These are phyloP conservation scores for Tribolium freemani DNA, from an alignment of 2,888 invertebrate genomes.

Conservation along the genomic window DNA sequence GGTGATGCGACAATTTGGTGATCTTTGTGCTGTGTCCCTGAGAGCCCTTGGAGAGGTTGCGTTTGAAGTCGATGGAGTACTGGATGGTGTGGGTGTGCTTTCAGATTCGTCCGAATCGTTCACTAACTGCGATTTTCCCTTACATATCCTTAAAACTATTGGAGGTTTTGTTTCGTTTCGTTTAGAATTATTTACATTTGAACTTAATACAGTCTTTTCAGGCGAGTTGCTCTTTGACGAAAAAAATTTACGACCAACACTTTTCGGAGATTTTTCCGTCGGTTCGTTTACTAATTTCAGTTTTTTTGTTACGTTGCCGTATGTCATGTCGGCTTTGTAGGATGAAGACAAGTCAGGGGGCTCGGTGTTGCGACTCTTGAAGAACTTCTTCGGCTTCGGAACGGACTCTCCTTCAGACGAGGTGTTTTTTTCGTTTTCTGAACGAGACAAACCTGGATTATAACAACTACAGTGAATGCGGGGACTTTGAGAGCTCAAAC, in stretches of 20 bases:
- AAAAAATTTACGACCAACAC: conserved; percentile 62
- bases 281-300: conserved; percentile 39
- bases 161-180: conserved; percentile 73
- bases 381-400: conserved; percentile 88
- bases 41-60: conserved; percentile 67
- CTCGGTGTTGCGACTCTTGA: conserved; percentile 86
- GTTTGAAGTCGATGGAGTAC: conserved; percentile 71
- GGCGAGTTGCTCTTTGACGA: conserved; percentile 60
- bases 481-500: not conserved
- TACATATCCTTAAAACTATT: conserved; percentile 89
- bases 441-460: conserved; percentile 46
- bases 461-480: not conserved
- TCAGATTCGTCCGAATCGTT: conserved; percentile 68
- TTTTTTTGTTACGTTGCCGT: conserved; percentile 55
- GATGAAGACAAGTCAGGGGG: conserved; percentile 67
- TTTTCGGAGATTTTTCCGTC: conserved; percentile 40
- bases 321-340: conserved; percentile 49
- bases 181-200: conserved; percentile 61
- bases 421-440: conserved; percentile 49
- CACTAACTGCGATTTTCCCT: conserved; percentile 75
- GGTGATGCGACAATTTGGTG: conserved; percentile 64
- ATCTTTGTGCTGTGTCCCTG: conserved; percentile 56
- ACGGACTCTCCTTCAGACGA: conserved; percentile 62
- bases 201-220: conserved; percentile 62
- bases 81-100: conserved; percentile 69